A percentile compares a stretch with the other conserved stretches of the same genome.
phyloP scores from a whole-genome alignment of 2,888 invertebrate genomes.

The Polymixis flavicincta region DNA sequence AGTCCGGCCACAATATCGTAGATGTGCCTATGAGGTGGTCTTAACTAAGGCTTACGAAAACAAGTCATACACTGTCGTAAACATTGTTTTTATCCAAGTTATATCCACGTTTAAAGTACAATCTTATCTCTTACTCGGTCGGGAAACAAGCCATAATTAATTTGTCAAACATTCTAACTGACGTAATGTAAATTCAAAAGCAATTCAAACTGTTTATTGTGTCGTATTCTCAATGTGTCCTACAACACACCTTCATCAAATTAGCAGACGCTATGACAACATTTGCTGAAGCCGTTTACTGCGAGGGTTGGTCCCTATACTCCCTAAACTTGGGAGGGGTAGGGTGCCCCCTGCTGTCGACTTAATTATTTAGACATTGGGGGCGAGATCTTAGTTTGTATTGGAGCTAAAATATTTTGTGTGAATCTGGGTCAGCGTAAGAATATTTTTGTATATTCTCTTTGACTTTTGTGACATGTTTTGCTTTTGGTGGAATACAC shows the following conservation, averaged over 20 bases:
- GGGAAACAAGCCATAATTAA: slow-evolving; percentile 26
- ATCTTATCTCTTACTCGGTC: slow-evolving; percentile 11
- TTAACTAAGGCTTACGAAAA: background rate
- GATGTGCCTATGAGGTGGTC: too few relatives aligned
- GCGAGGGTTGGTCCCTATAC: slow-evolving; percentile 66
- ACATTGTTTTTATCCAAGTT: background rate
- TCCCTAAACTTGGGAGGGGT: slow-evolving; percentile 10
- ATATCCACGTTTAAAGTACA: background rate
- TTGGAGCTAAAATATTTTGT: slow-evolving; percentile 43
- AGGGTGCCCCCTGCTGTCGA: slow-evolving; percentile 24
- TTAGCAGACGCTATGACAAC: slow-evolving; percentile 77
- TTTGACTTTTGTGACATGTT: slow-evolving; percentile 20
- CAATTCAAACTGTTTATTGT: slow-evolving; percentile 43
- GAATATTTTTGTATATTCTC: slow-evolving; percentile 23
- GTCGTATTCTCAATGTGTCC: slow-evolving; percentile 41
- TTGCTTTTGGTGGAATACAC: background rate
- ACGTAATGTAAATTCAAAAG: slow-evolving; percentile 19
- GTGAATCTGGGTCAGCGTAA: slow-evolving; percentile 49
- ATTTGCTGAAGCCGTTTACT: slow-evolving; percentile 77
- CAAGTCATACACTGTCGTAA: background rate
- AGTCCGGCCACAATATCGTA: background rate
- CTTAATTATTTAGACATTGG: slow-evolving; percentile 61
- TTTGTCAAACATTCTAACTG: slow-evolving; percentile 42
- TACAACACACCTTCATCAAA: slow-evolving; percentile 68
- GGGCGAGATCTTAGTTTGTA: slow-evolving; percentile 42